Conservation (phyloP, 2,888 invertebrate species). For the Apotomis betuletana region DNA sequence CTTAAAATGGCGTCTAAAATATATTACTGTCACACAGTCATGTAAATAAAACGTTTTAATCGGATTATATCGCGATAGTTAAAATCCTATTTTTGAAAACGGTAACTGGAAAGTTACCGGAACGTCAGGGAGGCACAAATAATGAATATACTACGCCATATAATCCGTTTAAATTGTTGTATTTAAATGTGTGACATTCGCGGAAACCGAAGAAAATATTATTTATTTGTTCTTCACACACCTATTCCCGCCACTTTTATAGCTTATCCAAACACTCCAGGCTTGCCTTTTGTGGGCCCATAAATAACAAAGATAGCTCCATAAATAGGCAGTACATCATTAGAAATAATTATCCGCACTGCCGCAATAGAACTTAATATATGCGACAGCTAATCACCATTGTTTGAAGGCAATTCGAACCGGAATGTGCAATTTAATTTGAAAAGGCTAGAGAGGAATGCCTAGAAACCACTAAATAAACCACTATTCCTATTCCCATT, state of each 20-base stretch:
- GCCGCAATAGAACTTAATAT: slow-evolving; percentile 18
- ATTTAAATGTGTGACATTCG: too few relatives aligned
- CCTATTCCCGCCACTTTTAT: neutral
- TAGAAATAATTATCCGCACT: slow-evolving; percentile 18
- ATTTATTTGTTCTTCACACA: too few relatives aligned
- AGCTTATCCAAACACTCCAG: neutral
- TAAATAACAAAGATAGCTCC: slow-evolving; percentile 31
- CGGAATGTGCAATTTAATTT: slow-evolving; percentile 16
- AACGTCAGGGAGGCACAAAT: too few relatives aligned
- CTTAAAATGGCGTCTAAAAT: too few relatives aligned
- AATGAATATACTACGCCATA: too few relatives aligned
- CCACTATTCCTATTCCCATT: slow-evolving; percentile 38
- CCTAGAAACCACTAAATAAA: slow-evolving; percentile 23
- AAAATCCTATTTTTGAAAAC: too few relatives aligned
- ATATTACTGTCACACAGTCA: too few relatives aligned
- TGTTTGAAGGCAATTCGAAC: slow-evolving; percentile 22
- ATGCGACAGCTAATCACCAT: slow-evolving; percentile 28
- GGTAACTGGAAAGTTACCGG: too few relatives aligned
- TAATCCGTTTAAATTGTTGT: too few relatives aligned
- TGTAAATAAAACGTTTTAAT: too few relatives aligned
- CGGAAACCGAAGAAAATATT: too few relatives aligned
- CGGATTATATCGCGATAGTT: too few relatives aligned
- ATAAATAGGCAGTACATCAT: slow-evolving; percentile 25
- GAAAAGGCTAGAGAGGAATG: slow-evolving; percentile 19
- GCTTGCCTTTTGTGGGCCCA: slow-evolving; percentile 4